phyloP scores from a whole-genome alignment of 2,113 vertebrate species.

The Atlantisia rogersi region DNA sequence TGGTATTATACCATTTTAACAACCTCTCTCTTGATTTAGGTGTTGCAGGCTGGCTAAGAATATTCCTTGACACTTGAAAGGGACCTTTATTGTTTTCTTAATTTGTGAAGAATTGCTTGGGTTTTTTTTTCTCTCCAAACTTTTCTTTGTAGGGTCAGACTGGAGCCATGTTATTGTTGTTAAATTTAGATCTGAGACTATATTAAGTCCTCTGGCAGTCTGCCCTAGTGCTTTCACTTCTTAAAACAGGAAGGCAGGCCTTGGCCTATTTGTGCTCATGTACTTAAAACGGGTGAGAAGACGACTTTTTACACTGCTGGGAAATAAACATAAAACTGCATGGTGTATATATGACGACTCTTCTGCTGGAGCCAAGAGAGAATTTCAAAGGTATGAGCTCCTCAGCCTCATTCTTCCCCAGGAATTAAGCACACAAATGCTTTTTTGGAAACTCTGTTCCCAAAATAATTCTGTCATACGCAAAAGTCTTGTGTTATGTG shows the following conservation, averaged over 20 bases:
- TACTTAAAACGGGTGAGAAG: conserved; percentile 60
- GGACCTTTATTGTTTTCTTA: conserved; percentile 85
- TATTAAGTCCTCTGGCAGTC: conserved; percentile 77
- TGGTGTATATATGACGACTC: background rate
- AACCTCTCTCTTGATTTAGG: conserved; percentile 82
- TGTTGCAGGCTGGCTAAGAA: conserved; percentile 83
- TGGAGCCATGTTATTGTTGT: conserved; percentile 81
- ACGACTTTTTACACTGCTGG: conserved; percentile 40
- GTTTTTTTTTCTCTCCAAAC: conserved; percentile 39
- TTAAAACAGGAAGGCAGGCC: conserved; percentile 81
- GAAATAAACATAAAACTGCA: background rate
- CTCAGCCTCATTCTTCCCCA: background rate
- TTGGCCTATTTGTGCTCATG: conserved; percentile 68
- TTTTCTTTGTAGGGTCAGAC: conserved; percentile 78
- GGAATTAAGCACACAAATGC: background rate
- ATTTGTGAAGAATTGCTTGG: conserved; percentile 82
- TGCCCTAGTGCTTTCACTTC: conserved; percentile 82
- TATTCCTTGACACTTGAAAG: conserved; percentile 85
- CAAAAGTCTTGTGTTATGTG: background rate
- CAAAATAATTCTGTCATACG: background rate
- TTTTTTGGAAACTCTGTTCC: background rate
- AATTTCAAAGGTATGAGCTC: background rate
- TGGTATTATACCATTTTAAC: conserved; percentile 85
- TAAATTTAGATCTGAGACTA: conserved; percentile 85
- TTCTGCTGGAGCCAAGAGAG: background rate